phyloP scores from a whole-genome alignment of 2,113 vertebrate species.

The Stegastes partitus region DNA sequence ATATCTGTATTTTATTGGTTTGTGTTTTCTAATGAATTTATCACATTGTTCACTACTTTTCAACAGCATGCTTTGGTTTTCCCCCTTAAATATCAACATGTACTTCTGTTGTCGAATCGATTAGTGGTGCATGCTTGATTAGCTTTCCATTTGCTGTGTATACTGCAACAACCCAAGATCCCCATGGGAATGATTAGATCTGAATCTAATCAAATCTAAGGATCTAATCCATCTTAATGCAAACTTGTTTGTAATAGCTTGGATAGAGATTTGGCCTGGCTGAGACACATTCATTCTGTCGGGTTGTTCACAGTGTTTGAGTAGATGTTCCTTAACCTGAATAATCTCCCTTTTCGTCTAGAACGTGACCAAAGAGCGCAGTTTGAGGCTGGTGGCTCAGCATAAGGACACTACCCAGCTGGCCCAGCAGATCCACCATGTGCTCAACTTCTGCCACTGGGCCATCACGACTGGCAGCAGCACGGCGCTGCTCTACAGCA shows the following conservation, averaged over 20 bases:
- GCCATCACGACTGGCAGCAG: slow-evolving; percentile 96
- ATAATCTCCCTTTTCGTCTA: slow-evolving; percentile 65
- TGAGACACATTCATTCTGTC: neutral
- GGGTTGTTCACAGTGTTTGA: neutral
- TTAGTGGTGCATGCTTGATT: too few relatives aligned
- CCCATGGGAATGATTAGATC: slow-evolving; percentile 12
- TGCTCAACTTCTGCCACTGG: slow-evolving; percentile 98
- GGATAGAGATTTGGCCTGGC: neutral
- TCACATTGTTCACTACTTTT: neutral
- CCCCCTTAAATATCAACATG: too few relatives aligned
- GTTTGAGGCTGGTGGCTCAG: slow-evolving; percentile 91
- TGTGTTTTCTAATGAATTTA: too few relatives aligned
- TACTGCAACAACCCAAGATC: neutral
- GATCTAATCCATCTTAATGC: slow-evolving; percentile 13
- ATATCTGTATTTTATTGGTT: too few relatives aligned
- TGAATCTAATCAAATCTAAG: slow-evolving; percentile 24
- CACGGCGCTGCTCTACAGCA: slow-evolving; percentile 96
- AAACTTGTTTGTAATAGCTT: neutral
- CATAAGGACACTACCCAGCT: slow-evolving; percentile 94
- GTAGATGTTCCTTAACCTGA: neutral
- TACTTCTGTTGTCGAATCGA: too few relatives aligned
- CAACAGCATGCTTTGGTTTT: too few relatives aligned
- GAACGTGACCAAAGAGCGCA: slow-evolving; percentile 97
- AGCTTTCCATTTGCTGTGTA: too few relatives aligned
- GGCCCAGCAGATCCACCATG: slow-evolving; percentile 95